These are phyloP conservation scores for Abrostola tripartita DNA, from an alignment of 2,888 invertebrate genomes.

Conservation along the genomic window DNA sequence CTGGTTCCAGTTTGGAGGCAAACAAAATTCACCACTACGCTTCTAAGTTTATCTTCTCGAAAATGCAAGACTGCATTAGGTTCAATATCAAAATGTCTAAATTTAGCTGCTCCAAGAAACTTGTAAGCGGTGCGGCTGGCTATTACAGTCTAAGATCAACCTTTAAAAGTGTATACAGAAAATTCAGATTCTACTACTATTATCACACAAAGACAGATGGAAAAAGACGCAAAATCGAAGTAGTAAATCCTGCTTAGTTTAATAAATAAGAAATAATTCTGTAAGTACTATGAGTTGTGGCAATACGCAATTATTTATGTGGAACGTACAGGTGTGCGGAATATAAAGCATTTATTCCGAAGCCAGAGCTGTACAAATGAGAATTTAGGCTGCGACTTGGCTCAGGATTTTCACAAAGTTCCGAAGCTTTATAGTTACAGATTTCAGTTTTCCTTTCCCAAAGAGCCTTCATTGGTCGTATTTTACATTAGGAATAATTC, in stretches of 20 bases:
- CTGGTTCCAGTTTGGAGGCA: slow-evolving; percentile 62
- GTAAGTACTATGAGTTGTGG: slow-evolving; percentile 45
- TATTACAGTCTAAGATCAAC: slow-evolving; percentile 6
- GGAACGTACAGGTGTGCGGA: slow-evolving; percentile 58
- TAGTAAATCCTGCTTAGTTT: slow-evolving; percentile 27
- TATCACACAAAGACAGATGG: slow-evolving; percentile 8
- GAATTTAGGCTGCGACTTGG: slow-evolving; percentile 56
- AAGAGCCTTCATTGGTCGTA: slow-evolving; percentile 6
- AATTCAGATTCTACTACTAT: slow-evolving; percentile 1
- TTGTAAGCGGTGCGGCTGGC: slow-evolving; percentile 40
- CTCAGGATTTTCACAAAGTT: slow-evolving; percentile 41
- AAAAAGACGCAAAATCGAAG: slow-evolving; percentile 23
- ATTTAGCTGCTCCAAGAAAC: slow-evolving; percentile 59
- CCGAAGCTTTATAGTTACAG: slow-evolving; percentile 35
- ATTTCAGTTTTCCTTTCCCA: slow-evolving; percentile 33
- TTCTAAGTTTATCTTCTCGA: slow-evolving; percentile 58
- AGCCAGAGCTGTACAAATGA: slow-evolving; percentile 51
- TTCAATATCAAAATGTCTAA: slow-evolving; percentile 62
- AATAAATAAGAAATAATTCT: slow-evolving; percentile 42
- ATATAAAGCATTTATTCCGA: slow-evolving; percentile 57
- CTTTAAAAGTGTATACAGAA: neutral
- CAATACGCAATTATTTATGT: slow-evolving; percentile 58
- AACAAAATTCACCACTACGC: slow-evolving; percentile 59
- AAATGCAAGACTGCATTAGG: slow-evolving; percentile 58
- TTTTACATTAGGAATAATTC: slow-evolving; percentile 8